Evolutionary conservation across 64 coral and sea anemone genomes (phyloP), one percentile per base, ranked within the genome.

Genomic region (Montipora capricornis): DNA sequence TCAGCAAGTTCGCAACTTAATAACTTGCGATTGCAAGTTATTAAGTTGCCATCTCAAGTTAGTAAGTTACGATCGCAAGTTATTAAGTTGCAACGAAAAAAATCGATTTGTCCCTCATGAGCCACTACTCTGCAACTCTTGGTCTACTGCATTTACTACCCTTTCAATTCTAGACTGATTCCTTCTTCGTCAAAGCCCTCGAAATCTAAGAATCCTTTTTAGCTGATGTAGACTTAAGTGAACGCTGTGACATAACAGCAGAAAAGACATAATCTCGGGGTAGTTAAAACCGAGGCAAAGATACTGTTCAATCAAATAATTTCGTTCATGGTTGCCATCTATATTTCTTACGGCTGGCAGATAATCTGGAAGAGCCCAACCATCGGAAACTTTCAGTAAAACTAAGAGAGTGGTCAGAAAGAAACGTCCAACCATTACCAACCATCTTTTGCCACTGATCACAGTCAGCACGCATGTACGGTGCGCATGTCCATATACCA

Each of bases 191-290:
- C 79, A 69, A 49, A 92, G 69, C 29, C 90, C 89, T 70, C 53
- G 19, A 69, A 14, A 81, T 46, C 20, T 44, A 19, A 81, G 78
- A 49, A 91, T 91, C 17, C 89, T 77, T 82, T 91, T 91, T 8
- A 91, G 77, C 20, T 91, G 89, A 53, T 71, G 74, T 15, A 89
- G 73, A 60, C 78, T 91, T 49, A 93, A 60, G 44, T 76, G 69
- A 71, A 93, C 87, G 4, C 87, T 71, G 55, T 89, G 87, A n/a
- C n/a, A 17, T 19, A 74, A 29, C n/a, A 57, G 47, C 73, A 89
- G 73, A 75, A 89, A 77, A 3, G 73, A 46, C 6, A 89, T 8
- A 57, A 89, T 89, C 26, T 89, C 87, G 22, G 37, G 8, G 55
- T 73, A 47, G 52, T 73, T 61, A 53, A 77, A 55, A 55, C 70